phyloP scores from a whole-genome alignment of 2,888 invertebrate genomes.

The Priocnemis perturbator region DNA sequence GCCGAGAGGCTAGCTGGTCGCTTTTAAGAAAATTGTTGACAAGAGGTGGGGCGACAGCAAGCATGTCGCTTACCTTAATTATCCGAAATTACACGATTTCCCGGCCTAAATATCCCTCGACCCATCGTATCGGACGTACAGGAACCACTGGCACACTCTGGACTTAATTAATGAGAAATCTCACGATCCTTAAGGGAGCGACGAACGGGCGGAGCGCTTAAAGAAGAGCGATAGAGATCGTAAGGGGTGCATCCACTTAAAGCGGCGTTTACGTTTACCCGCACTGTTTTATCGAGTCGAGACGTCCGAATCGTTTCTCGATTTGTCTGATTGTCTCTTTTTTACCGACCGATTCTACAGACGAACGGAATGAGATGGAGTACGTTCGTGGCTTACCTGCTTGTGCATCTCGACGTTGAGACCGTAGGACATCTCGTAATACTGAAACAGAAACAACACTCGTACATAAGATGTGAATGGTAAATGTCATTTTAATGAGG shows the following conservation, averaged over 20 bases:
- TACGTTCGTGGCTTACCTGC: constrained; percentile 79
- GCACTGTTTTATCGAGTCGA: no score
- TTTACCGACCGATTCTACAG: no score
- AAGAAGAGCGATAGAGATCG: constrained; percentile 36
- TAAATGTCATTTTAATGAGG: not conserved
- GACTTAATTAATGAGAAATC: constrained; percentile 46
- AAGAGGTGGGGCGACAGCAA: constrained; percentile 23
- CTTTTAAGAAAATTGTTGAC: constrained; percentile 67
- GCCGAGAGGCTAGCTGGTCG: constrained; percentile 32
- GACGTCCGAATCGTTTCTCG: no score
- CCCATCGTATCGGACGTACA: constrained; percentile 9
- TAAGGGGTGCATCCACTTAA: constrained; percentile 27
- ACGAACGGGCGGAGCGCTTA: constrained; percentile 10
- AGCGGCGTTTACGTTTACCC: not conserved
- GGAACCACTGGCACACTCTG: constrained; percentile 33
- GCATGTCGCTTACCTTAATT: constrained; percentile 59
- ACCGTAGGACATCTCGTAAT: constrained; percentile 97
- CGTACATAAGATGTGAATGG: not conserved
- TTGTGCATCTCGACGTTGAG: constrained; percentile 97
- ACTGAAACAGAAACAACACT: constrained; percentile 80
- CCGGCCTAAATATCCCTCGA: constrained; percentile 39
- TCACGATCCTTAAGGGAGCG: constrained; percentile 41
- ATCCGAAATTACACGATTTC: constrained; percentile 63
- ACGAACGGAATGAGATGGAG: no score
- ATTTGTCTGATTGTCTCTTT: not conserved